Evolutionary conservation across 2,888 invertebrate species (phyloP).

Genomic region (Nephrotoma guestfalica): DNA sequence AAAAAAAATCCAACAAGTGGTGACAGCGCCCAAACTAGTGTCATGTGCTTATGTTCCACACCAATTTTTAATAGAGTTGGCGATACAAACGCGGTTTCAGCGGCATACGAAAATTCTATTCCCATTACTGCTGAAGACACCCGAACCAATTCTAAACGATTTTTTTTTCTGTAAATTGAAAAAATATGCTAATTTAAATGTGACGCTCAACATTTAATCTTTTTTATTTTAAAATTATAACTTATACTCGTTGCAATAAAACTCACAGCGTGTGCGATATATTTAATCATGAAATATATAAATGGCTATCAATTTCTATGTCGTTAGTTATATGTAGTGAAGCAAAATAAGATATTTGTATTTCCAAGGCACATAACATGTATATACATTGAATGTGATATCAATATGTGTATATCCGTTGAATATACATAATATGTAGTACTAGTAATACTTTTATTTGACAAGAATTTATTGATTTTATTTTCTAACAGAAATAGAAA

Average conservation of each 20-base stretch:
- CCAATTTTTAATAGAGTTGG: constrained; percentile 88
- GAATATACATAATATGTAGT: neutral
- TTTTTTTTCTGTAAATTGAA: constrained; percentile 46
- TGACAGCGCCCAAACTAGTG: constrained; percentile 88
- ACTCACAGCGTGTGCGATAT: neutral
- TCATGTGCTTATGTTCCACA: constrained; percentile 86
- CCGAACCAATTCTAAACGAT: constrained; percentile 62
- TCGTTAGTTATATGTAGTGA: neutral
- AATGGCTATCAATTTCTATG: neutral
- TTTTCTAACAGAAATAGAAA: neutral
- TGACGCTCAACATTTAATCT: neutral
- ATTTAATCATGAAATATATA: neutral
- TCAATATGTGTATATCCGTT: neutral
- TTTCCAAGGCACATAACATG: neutral
- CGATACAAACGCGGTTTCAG: constrained; percentile 93
- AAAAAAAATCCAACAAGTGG: constrained; percentile 89
- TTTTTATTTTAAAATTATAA: neutral
- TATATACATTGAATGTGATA: neutral
- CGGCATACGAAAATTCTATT: constrained; percentile 94
- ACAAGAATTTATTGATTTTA: neutral
- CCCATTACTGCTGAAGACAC: constrained; percentile 94
- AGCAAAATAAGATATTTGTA: neutral
- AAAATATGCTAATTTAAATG: neutral
- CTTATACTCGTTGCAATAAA: neutral
- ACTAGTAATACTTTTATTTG: neutral